Base-by-base conservation (phyloP, 1,140 invertebrate species). In the Cotesia chilonis region DNA sequence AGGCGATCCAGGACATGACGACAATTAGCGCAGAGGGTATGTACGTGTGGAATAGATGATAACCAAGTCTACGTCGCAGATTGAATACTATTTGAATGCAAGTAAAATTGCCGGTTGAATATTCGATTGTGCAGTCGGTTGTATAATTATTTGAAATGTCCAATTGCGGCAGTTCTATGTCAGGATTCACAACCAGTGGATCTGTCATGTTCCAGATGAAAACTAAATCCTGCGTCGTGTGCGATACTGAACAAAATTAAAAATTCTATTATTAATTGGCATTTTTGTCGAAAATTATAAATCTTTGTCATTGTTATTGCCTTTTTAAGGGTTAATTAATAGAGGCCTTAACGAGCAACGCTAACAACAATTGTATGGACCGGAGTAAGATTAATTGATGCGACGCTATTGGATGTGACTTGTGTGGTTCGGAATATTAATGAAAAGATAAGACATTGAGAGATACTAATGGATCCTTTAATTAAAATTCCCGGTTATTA, bases 1-100 rank as follows among this genome's bases (percentile, higher is more conserved):
- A 96, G 5, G 94, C 95, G 77, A 96, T 95, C 94, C 94, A 96
- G 9, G 94, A 95, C 94, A 96, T 96, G 72, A 96, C 94, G 57
- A 96, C 95, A 82, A 96, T 96, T 61, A 96, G 86, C 1, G 94
- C 94, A 10, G 94, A 95, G 2, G 95, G 95, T 78, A 96, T 95
- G 85, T 96, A 96, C 0, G 95, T 96, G 85, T 96, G 95, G 79
- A 96, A 95, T 14, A 96, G 86, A 85, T 96, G 94, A 85, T 96
- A 96, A 7, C 94, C 94, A 20, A 96, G 86, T n/a, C 94, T 90
- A 37, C 94, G 89, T 28, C 91, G 89, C 64, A 96, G 86, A 84
- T 94, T 94, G 85, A 96, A 95, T 20, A 95, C 93, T 38, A 96
- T 92, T 36, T 94, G 94, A 78, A 96, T 87, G 84, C 94, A 96